These are phyloP conservation scores for Motacilla tschutschensis DNA, from an alignment of 2,113 vertebrate species.

Conservation along the genomic window DNA sequence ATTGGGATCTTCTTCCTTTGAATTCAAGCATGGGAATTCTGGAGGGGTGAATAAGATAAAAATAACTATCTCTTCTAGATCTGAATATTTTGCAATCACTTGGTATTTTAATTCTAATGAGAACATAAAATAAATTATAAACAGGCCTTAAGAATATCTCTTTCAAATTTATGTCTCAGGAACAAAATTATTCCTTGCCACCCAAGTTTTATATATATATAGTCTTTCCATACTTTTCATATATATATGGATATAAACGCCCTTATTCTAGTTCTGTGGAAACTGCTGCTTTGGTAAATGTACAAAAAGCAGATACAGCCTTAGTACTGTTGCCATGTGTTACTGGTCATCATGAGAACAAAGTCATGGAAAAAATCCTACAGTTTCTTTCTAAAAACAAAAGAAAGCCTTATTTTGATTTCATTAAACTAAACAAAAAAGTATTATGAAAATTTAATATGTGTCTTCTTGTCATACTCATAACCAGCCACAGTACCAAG, in stretches of 20 bases:
- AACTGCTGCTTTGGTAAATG: not conserved
- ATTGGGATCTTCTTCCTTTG: not conserved
- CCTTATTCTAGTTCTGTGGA: not conserved
- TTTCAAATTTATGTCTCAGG: constrained; percentile 7
- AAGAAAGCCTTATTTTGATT: constrained; percentile 1
- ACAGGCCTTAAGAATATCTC: not conserved
- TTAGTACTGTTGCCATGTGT: not conserved
- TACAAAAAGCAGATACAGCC: not conserved
- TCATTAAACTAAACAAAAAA: constrained; percentile 2
- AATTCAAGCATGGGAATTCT: not conserved
- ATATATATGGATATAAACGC: not conserved
- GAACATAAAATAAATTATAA: not conserved
- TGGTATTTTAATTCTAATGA: constrained; percentile 32
- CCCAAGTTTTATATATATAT: not conserved
- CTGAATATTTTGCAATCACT: constrained; percentile 7
- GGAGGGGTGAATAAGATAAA: not conserved
- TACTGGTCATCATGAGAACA: constrained; percentile 30
- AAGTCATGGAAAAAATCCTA: constrained; percentile 22
- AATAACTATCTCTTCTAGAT: not conserved
- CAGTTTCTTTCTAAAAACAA: not conserved
- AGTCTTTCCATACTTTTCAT: not conserved
- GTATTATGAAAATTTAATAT: not conserved
- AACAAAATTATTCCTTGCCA: constrained; percentile 16
- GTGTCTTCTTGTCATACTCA: not conserved
- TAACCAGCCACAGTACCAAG: not conserved